These are phyloP conservation scores for Herpailurus yagouaroundi DNA, from an alignment of 2,113 vertebrate genomes.

Conservation along the genomic window DNA sequence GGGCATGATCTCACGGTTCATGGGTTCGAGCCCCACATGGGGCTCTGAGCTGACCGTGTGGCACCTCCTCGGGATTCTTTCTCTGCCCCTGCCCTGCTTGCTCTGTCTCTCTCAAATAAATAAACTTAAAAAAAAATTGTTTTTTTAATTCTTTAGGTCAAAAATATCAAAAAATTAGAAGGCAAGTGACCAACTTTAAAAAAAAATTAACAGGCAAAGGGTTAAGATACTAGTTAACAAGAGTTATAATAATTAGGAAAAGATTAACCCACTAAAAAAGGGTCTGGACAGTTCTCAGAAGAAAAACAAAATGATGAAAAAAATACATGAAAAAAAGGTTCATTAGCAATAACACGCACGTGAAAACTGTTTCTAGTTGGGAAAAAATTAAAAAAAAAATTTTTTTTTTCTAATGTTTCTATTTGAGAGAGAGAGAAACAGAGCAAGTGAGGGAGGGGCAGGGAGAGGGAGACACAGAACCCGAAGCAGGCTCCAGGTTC, in stretches of 20 bases:
- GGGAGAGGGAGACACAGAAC: too few relatives aligned
- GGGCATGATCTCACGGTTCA: too few relatives aligned
- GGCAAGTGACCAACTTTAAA: not conserved
- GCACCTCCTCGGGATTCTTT: too few relatives aligned
- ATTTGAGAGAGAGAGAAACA: too few relatives aligned
- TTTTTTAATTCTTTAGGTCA: not conserved
- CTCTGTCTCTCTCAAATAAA: too few relatives aligned
- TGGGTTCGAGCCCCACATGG: too few relatives aligned
- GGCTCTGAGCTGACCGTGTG: too few relatives aligned
- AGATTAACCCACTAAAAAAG: not conserved
- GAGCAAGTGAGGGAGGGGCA: too few relatives aligned
- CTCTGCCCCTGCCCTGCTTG: too few relatives aligned
- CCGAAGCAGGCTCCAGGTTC: too few relatives aligned
- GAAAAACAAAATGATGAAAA: not conserved
- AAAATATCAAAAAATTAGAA: conserved; percentile 14
- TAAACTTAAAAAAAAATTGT: too few relatives aligned
- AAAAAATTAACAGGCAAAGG: not conserved
- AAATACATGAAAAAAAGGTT: not conserved
- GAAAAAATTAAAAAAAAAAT: not conserved
- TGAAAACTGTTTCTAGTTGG: not conserved
- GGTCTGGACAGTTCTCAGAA: not conserved
- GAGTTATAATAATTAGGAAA: not conserved
- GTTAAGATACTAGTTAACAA: not conserved
- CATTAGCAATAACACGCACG: not conserved
- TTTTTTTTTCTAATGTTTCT: not conserved